Base-by-base conservation (phyloP, 2,888 invertebrate genomes). In the Lamellibrachia columna region DNA sequence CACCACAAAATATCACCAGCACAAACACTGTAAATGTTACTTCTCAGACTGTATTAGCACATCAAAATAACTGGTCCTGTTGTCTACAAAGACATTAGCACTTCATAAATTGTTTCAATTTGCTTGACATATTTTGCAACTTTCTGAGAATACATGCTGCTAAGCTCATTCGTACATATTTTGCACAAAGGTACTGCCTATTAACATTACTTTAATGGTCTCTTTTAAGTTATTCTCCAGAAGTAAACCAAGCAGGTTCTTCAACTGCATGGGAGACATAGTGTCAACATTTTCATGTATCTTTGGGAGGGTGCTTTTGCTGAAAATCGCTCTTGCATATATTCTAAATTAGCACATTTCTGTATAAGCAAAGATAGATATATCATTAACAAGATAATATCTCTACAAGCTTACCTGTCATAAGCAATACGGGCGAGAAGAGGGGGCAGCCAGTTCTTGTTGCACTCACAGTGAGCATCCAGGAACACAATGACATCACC, bases 401-500 rank as follows among this genome's bases (percentile, higher is more conserved):
- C 91, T 53, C 40, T 52, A 40, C n/a, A 58, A 58, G 75, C 93
- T 92, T 93, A 97, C 97, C 97, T 97, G 95, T 99, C 98, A 92
- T 98, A 97, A 96, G 98, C 98, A 95, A 99, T 99, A 4, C 99
- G 99, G 0, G 99, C 98, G 75, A 99, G 97, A 11, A 99, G 97
- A 0, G 99, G 99, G 0, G 99, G 99, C 60, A 99, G 97, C 99
- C 99, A 99, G 97, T 99, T 99, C 0, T 97, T 97, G 96, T 99
- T 99, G 93, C 96, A 96, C 93, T 99, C 99, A 97, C 99, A 99
- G 96, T 99, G 99, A 55, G 99, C 99, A 97, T 99, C 99, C 3
- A 99, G 97, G 97, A 99, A 99, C 0, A 99, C 98, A 93, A 99
- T 99, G 11, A 99, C 99, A 96, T 99, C 99, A 6, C 99, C 99